These are phyloP conservation scores for Drosophila anomelani DNA, from an alignment of 2,888 invertebrate species.

Conservation along the genomic window DNA sequence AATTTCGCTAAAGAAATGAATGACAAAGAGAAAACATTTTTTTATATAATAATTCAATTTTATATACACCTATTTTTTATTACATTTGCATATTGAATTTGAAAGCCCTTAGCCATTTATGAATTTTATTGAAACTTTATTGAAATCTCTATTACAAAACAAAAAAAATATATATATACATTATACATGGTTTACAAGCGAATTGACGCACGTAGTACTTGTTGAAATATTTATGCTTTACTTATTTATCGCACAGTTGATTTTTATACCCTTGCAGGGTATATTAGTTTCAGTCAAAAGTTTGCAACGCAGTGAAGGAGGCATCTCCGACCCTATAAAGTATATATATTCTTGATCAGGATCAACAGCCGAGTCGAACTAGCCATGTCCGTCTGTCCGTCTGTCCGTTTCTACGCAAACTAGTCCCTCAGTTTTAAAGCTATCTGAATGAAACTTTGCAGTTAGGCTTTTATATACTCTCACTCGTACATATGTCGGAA, in stretches of 20 bases:
- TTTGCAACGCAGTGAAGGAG: too few relatives aligned
- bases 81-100: constrained; percentile 47
- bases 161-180: neutral
- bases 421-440: too few relatives aligned
- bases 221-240: constrained; percentile 47
- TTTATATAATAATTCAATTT: constrained; percentile 30
- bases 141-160: constrained; percentile 19
- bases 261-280: too few relatives aligned
- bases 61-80: constrained; percentile 19
- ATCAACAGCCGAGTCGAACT: too few relatives aligned
- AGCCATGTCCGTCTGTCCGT: too few relatives aligned
- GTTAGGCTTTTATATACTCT: too few relatives aligned
- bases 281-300: too few relatives aligned
- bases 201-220: constrained; percentile 34
- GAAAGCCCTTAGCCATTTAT: constrained; percentile 34
- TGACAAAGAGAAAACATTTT: constrained; percentile 16
- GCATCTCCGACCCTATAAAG: too few relatives aligned
- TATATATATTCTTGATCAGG: too few relatives aligned
- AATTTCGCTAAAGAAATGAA: neutral
- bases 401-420: too few relatives aligned
- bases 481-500: too few relatives aligned
- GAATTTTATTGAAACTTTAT: constrained; percentile 43
- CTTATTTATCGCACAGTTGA: constrained; percentile 11
- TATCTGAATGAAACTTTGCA: too few relatives aligned
- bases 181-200: constrained; percentile 11